phyloP scores from a whole-genome alignment of 2,113 vertebrate genomes.

The Marcusenius ussheri region DNA sequence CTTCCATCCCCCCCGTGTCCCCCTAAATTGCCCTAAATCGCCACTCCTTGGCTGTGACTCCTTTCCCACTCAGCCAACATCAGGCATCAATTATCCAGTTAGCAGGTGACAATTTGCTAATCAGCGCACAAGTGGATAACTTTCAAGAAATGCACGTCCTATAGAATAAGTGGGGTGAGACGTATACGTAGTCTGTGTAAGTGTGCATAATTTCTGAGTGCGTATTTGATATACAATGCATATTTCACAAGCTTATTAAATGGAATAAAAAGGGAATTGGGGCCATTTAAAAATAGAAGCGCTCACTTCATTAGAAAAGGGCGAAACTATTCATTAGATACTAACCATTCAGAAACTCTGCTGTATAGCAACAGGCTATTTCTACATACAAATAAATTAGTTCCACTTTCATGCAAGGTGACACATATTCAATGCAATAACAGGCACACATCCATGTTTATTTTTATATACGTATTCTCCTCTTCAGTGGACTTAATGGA shows the following conservation, averaged over 20 bases:
- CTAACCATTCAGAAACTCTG: not conserved
- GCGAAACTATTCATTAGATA: not conserved
- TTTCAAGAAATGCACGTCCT: not conserved
- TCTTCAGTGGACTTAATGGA: not conserved
- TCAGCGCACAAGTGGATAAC: not conserved
- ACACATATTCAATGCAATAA: not conserved
- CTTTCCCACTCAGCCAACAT: not conserved
- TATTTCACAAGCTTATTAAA: not conserved
- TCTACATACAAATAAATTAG: not conserved
- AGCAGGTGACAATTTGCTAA: not conserved
- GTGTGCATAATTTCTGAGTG: not conserved
- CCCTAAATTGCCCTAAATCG: too few species aligned
- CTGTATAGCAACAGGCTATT: not conserved
- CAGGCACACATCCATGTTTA: not conserved
- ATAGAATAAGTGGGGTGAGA: not conserved
- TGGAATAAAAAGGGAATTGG: not conserved
- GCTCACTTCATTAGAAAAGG: not conserved
- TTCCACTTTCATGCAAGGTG: not conserved
- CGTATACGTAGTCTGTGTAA: not conserved
- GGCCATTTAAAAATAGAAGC: not conserved
- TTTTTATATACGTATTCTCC: not conserved
- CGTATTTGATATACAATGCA: not conserved
- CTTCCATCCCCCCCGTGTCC: not conserved
- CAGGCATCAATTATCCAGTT: not conserved
- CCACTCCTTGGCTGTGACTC: not conserved